phyloP scores from a whole-genome alignment of 2,797 vertebrate species.

The Cheracebus regulus region DNA sequence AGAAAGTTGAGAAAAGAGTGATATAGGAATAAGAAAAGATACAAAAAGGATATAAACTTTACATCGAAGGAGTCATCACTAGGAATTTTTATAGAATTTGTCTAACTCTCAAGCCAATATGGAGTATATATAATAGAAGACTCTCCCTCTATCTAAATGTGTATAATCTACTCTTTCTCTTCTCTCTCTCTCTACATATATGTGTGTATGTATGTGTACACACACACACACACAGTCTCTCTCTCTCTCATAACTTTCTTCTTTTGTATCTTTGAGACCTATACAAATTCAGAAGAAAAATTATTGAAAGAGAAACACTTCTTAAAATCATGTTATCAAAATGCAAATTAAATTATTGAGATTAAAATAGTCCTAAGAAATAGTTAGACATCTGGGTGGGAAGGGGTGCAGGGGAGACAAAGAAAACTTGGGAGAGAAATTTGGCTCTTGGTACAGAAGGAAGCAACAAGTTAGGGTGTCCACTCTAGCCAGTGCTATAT shows the following conservation, averaged over 20 bases:
- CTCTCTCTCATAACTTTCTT: not conserved
- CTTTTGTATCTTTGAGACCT: not conserved
- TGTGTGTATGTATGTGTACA: too few species aligned
- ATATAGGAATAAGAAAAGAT: conserved; percentile 46
- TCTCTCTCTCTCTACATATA: not conserved
- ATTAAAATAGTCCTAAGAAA: conserved; percentile 16
- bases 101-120: not conserved
- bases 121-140: not conserved
- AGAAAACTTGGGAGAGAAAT: not conserved
- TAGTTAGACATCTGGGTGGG: not conserved
- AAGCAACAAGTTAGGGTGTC: not conserved
- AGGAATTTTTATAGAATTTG: conserved; percentile 25
- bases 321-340: not conserved
- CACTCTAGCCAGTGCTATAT: not conserved
- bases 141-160: not conserved
- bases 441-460: not conserved
- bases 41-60: conserved; percentile 54
- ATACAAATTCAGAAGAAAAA: conserved; percentile 18
- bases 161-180: not conserved
- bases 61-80: conserved; percentile 34
- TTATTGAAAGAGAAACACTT: not conserved
- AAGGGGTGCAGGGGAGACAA: not conserved
- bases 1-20: conserved; percentile 55
- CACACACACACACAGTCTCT: not conserved
- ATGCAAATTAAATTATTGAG: not conserved